Evolutionary conservation across 2,797 vertebrate genomes (phyloP).

Genomic region (Lutra lutra): DNA sequence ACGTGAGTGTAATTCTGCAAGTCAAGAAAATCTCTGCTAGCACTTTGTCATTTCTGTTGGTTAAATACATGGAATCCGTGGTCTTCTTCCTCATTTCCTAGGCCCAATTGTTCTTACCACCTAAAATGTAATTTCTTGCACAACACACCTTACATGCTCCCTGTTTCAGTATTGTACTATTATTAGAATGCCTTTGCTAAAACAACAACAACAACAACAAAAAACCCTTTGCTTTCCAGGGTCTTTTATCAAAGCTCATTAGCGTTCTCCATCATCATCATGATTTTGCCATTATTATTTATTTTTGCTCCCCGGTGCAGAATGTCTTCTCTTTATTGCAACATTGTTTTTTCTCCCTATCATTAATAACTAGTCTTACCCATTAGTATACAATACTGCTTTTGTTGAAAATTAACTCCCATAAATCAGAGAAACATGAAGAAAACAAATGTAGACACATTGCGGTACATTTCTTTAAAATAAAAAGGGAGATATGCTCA

Average conservation of each 20-base stretch:
- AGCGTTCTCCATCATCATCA: slow-evolving; percentile 16
- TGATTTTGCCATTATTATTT: slow-evolving; percentile 26
- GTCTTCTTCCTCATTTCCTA: not conserved
- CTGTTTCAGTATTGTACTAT: not conserved
- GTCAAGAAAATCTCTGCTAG: slow-evolving; percentile 18
- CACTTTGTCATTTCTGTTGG: slow-evolving; percentile 14
- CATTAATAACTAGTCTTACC: slow-evolving; percentile 2
- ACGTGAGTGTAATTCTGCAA: not conserved
- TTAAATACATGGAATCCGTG: slow-evolving; percentile 2
- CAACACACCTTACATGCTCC: slow-evolving; percentile 11
- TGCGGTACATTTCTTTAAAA: slow-evolving; percentile 12
- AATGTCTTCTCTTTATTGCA: slow-evolving; percentile 33
- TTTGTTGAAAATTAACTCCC: slow-evolving; percentile 43
- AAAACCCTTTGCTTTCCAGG: not conserved
- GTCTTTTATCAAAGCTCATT: slow-evolving; percentile 40
- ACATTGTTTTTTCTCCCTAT: not conserved
- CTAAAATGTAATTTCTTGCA: slow-evolving; percentile 26
- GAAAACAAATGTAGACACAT: slow-evolving; percentile 42
- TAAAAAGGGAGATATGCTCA: not conserved
- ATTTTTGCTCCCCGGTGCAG: slow-evolving; percentile 37
- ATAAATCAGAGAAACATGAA: slow-evolving; percentile 61
- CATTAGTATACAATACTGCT: slow-evolving; percentile 25
- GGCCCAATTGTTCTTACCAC: not conserved
- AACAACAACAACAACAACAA: too few relatives aligned
- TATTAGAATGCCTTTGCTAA: slow-evolving; percentile 45